These are phyloP conservation scores for Dipodomys stephensi DNA, from an alignment of 2,113 vertebrate species.

Conservation along the genomic window DNA sequence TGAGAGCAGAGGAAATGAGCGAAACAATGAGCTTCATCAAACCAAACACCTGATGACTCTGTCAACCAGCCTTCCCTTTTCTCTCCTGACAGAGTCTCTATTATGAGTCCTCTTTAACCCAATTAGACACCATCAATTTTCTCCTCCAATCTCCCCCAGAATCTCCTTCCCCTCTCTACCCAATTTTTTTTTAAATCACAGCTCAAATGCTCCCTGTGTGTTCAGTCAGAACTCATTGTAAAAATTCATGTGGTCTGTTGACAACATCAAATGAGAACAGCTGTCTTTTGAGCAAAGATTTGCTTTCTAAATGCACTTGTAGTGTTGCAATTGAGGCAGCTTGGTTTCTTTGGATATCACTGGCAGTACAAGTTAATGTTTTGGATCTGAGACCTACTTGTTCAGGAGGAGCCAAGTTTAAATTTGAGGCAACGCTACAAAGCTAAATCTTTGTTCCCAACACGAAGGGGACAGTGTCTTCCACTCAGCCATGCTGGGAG, in stretches of 20 bases:
- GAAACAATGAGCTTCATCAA: conserved; percentile 85
- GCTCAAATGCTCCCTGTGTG: conserved; percentile 57
- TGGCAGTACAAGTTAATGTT: conserved; percentile 60
- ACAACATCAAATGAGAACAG: conserved; percentile 63
- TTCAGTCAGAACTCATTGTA: conserved; percentile 72
- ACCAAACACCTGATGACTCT: conserved; percentile 85
- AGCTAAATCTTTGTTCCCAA: conserved; percentile 75
- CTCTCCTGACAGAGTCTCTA: conserved; percentile 64
- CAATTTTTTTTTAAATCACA: conserved; percentile 71
- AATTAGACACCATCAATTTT: conserved; percentile 81
- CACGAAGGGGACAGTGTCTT: conserved; percentile 73
- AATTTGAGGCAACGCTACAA: conserved; percentile 68
- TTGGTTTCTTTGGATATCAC: conserved; percentile 60
- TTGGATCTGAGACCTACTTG: conserved; percentile 63
- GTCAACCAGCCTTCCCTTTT: conserved; percentile 68
- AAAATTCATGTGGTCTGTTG: conserved; percentile 75
- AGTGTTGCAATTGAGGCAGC: conserved; percentile 53
- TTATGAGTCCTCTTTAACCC: conserved; percentile 80
- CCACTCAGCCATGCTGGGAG: conserved; percentile 79
- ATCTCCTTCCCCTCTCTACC: conserved; percentile 64
- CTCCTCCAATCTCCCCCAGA: conserved; percentile 60
- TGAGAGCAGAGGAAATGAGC: conserved; percentile 80
- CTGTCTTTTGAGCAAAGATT: conserved; percentile 69
- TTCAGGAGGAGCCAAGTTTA: conserved; percentile 58
- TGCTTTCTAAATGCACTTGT: conserved; percentile 58